Conservation (phyloP, 2,797 vertebrate species). For the Tauraco hartlaubi region DNA sequence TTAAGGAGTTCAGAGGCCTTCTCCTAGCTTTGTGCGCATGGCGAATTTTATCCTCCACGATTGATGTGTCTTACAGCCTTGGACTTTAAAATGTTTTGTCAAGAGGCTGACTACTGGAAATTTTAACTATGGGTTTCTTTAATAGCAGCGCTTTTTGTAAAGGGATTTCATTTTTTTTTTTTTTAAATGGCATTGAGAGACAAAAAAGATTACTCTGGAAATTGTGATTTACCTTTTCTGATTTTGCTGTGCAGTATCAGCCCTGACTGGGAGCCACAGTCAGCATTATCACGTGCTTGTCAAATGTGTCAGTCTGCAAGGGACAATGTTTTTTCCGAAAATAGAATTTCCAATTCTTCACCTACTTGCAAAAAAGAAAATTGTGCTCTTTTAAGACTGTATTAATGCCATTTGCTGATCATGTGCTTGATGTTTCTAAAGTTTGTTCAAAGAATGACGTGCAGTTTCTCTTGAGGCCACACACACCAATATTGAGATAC, state of each 20-base stretch:
- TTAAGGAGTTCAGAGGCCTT: conserved; percentile 17
- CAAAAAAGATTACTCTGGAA: neutral
- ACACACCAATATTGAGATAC: neutral
- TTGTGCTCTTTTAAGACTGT: neutral
- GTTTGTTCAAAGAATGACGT: neutral
- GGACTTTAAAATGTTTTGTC: neutral
- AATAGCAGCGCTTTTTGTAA: neutral
- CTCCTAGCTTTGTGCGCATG: neutral
- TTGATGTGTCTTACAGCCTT: neutral
- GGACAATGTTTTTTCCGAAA: neutral
- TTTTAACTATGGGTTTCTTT: neutral
- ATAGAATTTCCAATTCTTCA: neutral
- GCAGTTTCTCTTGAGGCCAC: neutral
- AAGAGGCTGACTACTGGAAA: neutral
- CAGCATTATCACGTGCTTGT: neutral
- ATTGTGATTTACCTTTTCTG: neutral
- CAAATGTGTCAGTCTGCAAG: neutral
- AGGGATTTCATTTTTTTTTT: neutral
- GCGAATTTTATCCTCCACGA: neutral
- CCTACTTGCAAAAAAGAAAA: neutral
- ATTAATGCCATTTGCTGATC: neutral
- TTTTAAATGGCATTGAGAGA: neutral
- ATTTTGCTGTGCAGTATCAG: neutral
- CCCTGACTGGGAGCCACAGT: neutral
- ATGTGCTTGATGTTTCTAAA: neutral